Evolutionary conservation across 2,113 vertebrate genomes (phyloP).

Genomic region (Spermophilus dauricus): DNA sequence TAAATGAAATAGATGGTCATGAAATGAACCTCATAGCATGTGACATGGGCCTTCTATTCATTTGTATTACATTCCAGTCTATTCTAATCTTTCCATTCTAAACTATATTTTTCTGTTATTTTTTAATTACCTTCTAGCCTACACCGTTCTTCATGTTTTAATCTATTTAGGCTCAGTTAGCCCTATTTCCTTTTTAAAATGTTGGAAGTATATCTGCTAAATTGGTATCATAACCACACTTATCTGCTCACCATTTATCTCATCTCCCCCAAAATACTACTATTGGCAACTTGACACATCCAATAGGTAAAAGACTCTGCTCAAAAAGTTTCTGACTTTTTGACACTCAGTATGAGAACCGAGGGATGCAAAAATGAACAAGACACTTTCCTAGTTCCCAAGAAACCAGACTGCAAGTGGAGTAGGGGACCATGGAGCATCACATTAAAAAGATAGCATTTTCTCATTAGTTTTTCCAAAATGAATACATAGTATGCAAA

Average conservation of each 20-base stretch:
- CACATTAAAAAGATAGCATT: background rate
- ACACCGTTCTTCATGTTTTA: background rate
- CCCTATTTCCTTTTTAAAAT: background rate
- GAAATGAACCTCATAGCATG: background rate
- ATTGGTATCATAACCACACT: background rate
- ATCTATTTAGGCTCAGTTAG: background rate
- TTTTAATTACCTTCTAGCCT: background rate
- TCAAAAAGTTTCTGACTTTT: background rate
- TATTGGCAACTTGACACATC: too few species aligned
- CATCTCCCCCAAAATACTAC: too few species aligned
- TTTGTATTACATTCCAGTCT: background rate
- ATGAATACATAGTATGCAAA: background rate
- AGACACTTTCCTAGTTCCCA: too few species aligned
- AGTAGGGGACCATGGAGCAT: too few species aligned
- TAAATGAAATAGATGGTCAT: background rate
- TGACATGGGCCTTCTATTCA: background rate
- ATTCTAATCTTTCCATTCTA: background rate
- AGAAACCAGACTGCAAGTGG: background rate
- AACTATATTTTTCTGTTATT: background rate
- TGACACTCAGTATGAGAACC: background rate
- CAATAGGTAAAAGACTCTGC: background rate
- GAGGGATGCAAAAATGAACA: background rate
- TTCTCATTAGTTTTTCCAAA: slow-evolving; percentile 17
- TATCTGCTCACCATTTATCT: too few species aligned
- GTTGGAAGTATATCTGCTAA: background rate